Base-by-base conservation (phyloP, 2,113 vertebrate species). In the Butorides virescens region DNA sequence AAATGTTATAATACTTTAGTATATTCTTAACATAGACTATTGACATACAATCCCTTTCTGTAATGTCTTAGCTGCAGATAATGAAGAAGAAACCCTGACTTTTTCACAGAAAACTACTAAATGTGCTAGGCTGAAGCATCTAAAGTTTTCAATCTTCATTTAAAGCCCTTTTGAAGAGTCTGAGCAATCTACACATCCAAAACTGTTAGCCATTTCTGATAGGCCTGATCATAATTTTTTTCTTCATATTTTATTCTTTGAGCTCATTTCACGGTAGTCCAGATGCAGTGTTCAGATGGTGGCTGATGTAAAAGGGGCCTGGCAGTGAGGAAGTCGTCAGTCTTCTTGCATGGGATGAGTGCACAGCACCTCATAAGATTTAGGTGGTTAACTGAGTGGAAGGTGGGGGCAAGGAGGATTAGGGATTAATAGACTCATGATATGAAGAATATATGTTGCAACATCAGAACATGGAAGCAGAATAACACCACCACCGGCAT, bases 351-450 rank as follows among this genome's bases (percentile, higher is more conserved):
- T 4, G 11, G 36, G 10, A 36, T 46, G 19, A 16, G 10, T 13
- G 14, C 0, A 0, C 46, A 49, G 49, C 8, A 32, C 12, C 82
- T 71, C 3, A 9, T 37, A n/a, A 49, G 25, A 17, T 34, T 3
- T 1, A 75, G 21, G 29, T 11, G n/a, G 34, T 30, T 27, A 81
- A 52, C 15, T 21, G 34, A 52, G 44, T 7, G 39, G 21, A 63
- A 76, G 13, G 32, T 27, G 11, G 11, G 9, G 17, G 14, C 8
- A 79, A 8, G 9, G 22, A 71, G 10, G 29, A 30, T 66, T 66
- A 61, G 16, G 8, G 3, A 1, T 70, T 81, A 66, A 49, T 3
- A 46, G 11, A 21, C 0, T 62, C 46, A 70, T 30, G 21, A 22
- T 25, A 55, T 26, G 20, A 82, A 76, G 36, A 67, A 19, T 29